These are phyloP conservation scores for Odontocerum albicorne DNA, from an alignment of 2,888 invertebrate genomes.

Conservation along the genomic window DNA sequence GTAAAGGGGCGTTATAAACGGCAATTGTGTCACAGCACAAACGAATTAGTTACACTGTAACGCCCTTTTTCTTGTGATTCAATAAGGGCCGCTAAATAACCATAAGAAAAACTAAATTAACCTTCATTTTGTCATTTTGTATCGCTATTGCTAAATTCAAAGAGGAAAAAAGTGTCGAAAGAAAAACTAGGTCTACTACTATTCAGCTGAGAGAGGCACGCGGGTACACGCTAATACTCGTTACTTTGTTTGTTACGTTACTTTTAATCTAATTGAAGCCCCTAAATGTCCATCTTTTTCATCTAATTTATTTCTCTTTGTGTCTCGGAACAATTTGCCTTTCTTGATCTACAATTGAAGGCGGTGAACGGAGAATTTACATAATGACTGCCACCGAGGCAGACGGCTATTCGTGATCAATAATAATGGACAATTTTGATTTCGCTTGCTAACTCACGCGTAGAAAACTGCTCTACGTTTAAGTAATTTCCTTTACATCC, in stretches of 20 bases:
- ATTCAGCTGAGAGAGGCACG: no score
- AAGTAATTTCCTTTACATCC: neutral
- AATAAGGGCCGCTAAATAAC: no score
- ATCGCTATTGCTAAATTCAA: no score
- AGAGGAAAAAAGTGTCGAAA: no score
- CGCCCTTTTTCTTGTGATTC: no score
- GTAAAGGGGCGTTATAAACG: no score
- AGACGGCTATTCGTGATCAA: slow-evolving; percentile 1
- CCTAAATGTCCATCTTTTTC: neutral
- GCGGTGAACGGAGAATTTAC: slow-evolving; percentile 1
- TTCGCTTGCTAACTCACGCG: slow-evolving; percentile 7
- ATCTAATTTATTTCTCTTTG: neutral
- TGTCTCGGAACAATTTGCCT: neutral
- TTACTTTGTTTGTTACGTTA: neutral
- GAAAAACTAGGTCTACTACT: no score
- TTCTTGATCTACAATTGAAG: neutral
- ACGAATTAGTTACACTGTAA: no score
- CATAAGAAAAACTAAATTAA: no score
- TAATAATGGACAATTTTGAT: slow-evolving; percentile 10
- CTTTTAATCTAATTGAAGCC: neutral
- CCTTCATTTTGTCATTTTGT: neutral
- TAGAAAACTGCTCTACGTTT: neutral
- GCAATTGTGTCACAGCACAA: no score
- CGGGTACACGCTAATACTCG: neutral
- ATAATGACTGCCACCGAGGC: neutral